Conservation (phyloP, 2,113 vertebrate species). For the Mionectes macconnelli region DNA sequence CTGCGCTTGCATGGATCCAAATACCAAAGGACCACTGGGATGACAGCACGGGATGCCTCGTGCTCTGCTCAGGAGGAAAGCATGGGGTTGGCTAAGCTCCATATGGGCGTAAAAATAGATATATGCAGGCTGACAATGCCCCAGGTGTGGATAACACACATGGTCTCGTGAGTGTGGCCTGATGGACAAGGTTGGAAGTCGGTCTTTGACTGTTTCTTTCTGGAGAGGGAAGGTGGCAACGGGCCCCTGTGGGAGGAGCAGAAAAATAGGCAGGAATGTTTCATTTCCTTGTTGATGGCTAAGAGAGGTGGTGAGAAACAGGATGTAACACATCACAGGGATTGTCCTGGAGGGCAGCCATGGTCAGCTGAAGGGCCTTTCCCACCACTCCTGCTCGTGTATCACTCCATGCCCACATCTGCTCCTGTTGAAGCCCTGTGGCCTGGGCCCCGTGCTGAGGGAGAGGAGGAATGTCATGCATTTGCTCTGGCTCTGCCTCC, state of each 20-base stretch:
- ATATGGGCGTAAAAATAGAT: neutral
- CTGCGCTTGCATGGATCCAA: neutral
- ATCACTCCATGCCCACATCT: neutral
- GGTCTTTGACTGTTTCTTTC: neutral
- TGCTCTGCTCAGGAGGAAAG: neutral
- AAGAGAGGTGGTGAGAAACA: neutral
- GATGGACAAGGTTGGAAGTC: neutral
- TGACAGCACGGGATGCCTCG: neutral
- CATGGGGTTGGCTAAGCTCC: neutral
- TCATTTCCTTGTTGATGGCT: neutral
- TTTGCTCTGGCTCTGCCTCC: neutral
- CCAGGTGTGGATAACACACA: no score
- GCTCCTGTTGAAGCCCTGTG: neutral
- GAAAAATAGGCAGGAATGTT: neutral
- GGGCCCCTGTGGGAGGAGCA: neutral
- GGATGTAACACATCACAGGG: neutral
- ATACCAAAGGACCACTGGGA: neutral
- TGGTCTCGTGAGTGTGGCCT: neutral
- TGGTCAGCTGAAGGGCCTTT: neutral
- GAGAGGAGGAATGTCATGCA: neutral
- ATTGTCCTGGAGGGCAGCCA: neutral
- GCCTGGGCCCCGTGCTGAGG: neutral
- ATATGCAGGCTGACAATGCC: neutral
- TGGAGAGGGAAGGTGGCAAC: neutral
- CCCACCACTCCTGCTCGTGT: neutral